Percentiles rank a stretch among this genome's conserved stretches.
These are phyloP conservation scores for Pinctada fucata DNA, from an alignment of 2,888 invertebrate genomes.

Conservation along the genomic window DNA sequence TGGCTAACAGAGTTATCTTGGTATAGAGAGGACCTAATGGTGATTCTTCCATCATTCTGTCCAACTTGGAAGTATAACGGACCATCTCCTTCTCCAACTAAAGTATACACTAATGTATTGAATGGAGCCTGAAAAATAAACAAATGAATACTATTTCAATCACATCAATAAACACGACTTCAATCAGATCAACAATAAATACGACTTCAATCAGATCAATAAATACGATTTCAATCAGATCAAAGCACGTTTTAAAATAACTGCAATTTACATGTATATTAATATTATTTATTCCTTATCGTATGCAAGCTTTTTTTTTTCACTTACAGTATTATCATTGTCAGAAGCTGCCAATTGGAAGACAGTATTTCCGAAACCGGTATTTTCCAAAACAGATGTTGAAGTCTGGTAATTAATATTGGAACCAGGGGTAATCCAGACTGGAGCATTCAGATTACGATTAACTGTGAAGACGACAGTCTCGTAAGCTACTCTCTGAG, in stretches of 20 bases:
- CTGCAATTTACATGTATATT: neutral
- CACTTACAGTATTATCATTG: conserved; percentile 56
- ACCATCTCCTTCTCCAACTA: conserved; percentile 56
- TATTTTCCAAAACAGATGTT: conserved; percentile 58
- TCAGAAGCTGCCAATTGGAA: conserved; percentile 61
- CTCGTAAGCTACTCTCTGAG: conserved; percentile 51
- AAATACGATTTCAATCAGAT: too few species aligned
- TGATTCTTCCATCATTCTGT: conserved; percentile 58
- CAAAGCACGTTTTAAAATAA: neutral
- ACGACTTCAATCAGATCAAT: too few species aligned
- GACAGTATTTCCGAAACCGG: conserved; percentile 55
- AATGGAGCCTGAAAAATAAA: conserved; percentile 52
- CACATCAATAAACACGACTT: too few species aligned
- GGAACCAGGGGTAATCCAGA: conserved; percentile 52
- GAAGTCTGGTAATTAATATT: conserved; percentile 40
- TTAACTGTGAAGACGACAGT: conserved; percentile 59
- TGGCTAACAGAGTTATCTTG: conserved; percentile 47
- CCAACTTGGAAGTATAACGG: conserved; percentile 60
- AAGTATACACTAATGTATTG: conserved; percentile 59
- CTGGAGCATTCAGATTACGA: conserved; percentile 64
- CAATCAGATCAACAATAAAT: too few species aligned
- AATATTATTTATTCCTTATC: neutral
- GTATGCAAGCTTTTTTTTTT: neutral
- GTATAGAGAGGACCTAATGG: conserved; percentile 62
- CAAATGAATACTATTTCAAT: too few species aligned